Evolutionary conservation across 2,113 vertebrate species (phyloP).

Genomic region (Mormyrus iriodes): DNA sequence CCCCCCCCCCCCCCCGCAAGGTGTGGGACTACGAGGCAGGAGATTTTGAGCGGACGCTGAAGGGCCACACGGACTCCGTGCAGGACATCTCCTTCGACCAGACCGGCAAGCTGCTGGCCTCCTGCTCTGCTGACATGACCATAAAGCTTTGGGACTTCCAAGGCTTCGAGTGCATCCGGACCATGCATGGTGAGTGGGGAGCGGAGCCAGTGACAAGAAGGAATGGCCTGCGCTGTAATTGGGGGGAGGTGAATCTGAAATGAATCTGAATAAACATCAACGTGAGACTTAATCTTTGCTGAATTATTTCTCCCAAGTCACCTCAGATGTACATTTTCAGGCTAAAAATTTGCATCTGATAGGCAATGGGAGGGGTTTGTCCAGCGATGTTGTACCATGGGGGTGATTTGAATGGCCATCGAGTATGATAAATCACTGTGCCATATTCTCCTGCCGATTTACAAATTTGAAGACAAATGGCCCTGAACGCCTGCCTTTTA

Average conservation of each 20-base stretch:
- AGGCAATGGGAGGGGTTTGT: background rate
- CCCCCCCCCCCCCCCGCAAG: conserved; percentile 49
- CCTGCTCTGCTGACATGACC: conserved; percentile 99
- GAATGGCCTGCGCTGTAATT: background rate
- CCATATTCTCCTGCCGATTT: background rate
- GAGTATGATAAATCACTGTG: background rate
- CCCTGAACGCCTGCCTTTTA: background rate
- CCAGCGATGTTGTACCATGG: background rate
- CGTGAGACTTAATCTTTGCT: background rate
- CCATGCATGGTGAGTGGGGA: conserved; percentile 85
- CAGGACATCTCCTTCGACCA: conserved; percentile 99
- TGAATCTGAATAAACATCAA: background rate
- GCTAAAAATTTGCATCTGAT: background rate
- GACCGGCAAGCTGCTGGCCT: conserved; percentile 92
- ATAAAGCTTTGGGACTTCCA: conserved; percentile 99
- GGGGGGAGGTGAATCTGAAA: background rate
- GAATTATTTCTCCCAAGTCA: background rate
- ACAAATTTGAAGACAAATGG: background rate
- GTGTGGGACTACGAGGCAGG: conserved; percentile 99
- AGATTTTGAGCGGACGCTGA: conserved; percentile 96
- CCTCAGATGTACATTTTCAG: background rate
- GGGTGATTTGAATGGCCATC: background rate
- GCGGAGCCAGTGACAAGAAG: background rate
- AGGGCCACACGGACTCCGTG: conserved; percentile 98
- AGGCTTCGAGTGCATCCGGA: conserved; percentile 97